Base-by-base conservation (phyloP, 2,888 invertebrate genomes). In the Merodon equestris region DNA sequence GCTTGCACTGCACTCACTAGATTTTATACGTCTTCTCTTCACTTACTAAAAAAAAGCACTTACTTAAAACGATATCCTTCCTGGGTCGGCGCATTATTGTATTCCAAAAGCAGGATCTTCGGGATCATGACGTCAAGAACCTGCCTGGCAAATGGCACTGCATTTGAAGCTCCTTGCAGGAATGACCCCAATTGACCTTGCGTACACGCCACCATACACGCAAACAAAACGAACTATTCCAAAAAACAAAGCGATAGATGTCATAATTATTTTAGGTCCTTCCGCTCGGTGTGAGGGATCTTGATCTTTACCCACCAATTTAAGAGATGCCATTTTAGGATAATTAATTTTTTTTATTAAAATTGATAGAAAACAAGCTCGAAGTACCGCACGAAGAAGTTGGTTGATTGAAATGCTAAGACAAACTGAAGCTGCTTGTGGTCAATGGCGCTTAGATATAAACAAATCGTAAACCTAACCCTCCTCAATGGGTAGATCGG, bases 51-150 rank as follows among this genome's bases (percentile, higher is more conserved):
- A n/a, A n/a, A n/a, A n/a, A n/a, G 13, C n/a, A 76, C 84, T 83
- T 84, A 88, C 88, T 84, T 83, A 60, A 86, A 87, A 27, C 86
- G 85, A 53, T 88, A 88, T 19, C 88, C 88, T 68, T 88, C 87
- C 72, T 86, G 71, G 27, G 85, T 86, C 18, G 88, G 85, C 1
- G 72, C 83, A 54, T 84, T 83, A 0, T 81, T 81, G 60, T 86
- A 88, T 57, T 81, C 83, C 1, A 88, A 86, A n/a, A 85, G 66
- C 17, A 53, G 15, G 17, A 53, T 53, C 38, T 53, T 53, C 0
- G 38, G 38, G 4, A 83, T 83, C 27, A 88, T 19, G 5, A 81
- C 75, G 64, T 88, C 86, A 36, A 88, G 66, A 0, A 86, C 63
- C 60, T 79, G 54, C 1, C 27, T 64, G 9, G 79, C 70, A 40